Conservation (phyloP, 2,888 invertebrate species). For the Xylophagus ater region DNA sequence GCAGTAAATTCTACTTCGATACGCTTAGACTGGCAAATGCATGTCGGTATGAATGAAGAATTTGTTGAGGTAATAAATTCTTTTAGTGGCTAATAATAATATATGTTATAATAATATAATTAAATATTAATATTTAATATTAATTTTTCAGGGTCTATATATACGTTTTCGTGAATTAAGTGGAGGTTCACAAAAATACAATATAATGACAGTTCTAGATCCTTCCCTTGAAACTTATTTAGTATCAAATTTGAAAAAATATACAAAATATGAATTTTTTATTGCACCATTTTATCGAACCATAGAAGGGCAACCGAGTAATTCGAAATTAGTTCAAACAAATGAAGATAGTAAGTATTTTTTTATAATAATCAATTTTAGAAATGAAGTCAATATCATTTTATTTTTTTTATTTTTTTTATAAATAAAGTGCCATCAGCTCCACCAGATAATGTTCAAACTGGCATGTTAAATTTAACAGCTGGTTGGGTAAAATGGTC, state of each 20-base stretch:
- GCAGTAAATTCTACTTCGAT: conserved; percentile 46
- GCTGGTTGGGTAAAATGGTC: conserved; percentile 73
- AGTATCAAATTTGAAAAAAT: conserved; percentile 62
- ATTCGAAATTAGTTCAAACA: conserved; percentile 73
- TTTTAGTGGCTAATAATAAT: conserved; percentile 1
- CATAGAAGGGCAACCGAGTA: conserved; percentile 88
- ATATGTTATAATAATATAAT: conserved; percentile 1
- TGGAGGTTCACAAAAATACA: conserved; percentile 50
- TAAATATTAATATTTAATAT: background rate
- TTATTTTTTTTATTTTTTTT: conserved; percentile 3
- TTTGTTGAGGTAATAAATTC: conserved; percentile 35
- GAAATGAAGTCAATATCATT: background rate
- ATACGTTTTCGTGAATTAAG: conserved; percentile 54
- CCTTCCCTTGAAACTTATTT: conserved; percentile 52
- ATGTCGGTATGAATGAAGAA: conserved; percentile 36
- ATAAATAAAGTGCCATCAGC: conserved; percentile 51
- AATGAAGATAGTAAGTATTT: conserved; percentile 62
- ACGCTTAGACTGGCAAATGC: conserved; percentile 43
- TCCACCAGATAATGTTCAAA: conserved; percentile 66
- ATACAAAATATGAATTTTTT: conserved; percentile 77
- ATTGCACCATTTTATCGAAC: conserved; percentile 74
- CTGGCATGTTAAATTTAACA: conserved; percentile 68
- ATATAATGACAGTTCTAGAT: conserved; percentile 53
- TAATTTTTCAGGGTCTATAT: conserved; percentile 47
- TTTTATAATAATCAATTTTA: conserved; percentile 4